Percentiles rank a stretch among this genome's conserved stretches.
Evolutionary conservation across 1,140 invertebrate genomes (phyloP).

Genomic region (Yoshiicerus persimilis): DNA sequence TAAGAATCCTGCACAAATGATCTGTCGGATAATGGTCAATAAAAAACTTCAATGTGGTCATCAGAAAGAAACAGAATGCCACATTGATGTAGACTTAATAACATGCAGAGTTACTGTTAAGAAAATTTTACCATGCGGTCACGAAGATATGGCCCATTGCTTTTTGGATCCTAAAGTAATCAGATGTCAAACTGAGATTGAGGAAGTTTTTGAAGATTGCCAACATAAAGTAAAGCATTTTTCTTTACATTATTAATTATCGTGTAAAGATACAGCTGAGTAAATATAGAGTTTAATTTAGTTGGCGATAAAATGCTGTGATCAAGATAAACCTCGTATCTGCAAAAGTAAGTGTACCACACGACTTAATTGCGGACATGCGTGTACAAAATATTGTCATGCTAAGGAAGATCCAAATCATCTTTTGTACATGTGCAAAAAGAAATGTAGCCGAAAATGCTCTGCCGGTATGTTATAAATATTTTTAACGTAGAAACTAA

Average conservation of each 20-base stretch:
- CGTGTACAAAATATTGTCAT: constrained; percentile 41
- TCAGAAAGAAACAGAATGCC: constrained; percentile 35
- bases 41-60: constrained; percentile 40
- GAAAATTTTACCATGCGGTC: constrained; percentile 39
- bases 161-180: constrained; percentile 28
- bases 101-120: constrained; percentile 28
- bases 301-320: neutral
- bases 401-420: constrained; percentile 37
- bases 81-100: constrained; percentile 29
- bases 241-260: neutral
- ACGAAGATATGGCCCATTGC: neutral
- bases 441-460: constrained; percentile 39
- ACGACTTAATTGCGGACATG: constrained; percentile 41
- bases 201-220: constrained; percentile 37
- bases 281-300: neutral
- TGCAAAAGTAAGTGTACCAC: constrained; percentile 32
- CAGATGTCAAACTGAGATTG: constrained; percentile 28
- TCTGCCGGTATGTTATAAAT: constrained; percentile 20
- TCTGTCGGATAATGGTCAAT: constrained; percentile 32
- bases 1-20: neutral
- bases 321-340: neutral
- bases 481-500: neutral
- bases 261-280: neutral
- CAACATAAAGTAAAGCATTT: constrained; percentile 33
- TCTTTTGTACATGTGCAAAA: constrained; percentile 30